phyloP scores from a whole-genome alignment of 2,797 vertebrate species.

The Eupleurogrammus muticus region DNA sequence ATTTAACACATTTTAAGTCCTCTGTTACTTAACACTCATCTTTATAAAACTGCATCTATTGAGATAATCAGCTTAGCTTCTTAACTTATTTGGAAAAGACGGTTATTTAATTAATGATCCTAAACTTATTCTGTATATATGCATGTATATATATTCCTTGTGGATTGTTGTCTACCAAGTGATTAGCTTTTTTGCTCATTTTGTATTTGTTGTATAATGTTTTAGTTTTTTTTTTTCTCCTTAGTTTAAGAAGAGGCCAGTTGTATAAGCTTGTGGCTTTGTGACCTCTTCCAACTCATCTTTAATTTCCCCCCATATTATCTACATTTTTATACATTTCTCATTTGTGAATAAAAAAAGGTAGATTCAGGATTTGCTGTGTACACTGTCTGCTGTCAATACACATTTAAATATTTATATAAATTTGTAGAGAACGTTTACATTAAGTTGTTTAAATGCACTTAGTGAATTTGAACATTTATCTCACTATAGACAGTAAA shows the following conservation, averaged over 20 bases:
- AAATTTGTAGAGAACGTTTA: conserved; percentile 11
- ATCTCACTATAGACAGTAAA: background rate
- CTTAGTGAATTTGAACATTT: background rate
- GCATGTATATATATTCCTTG: too few species aligned
- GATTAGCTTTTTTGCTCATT: too few species aligned
- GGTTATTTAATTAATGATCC: background rate
- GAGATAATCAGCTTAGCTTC: conserved; percentile 32
- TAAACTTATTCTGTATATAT: too few species aligned
- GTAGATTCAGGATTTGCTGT: background rate
- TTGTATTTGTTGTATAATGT: too few species aligned
- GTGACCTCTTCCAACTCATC: too few species aligned
- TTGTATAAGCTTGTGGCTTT: too few species aligned
- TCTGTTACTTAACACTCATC: background rate
- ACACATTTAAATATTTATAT: conserved; percentile 60
- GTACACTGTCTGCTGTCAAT: conserved; percentile 13
- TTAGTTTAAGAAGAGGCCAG: too few species aligned
- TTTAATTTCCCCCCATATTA: too few species aligned
- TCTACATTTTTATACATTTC: too few species aligned
- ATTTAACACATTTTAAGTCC: conserved; percentile 8
- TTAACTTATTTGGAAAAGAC: conserved; percentile 10
- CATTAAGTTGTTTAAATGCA: background rate
- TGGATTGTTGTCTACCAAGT: too few species aligned
- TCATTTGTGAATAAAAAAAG: too few species aligned
- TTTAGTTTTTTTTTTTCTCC: too few species aligned
- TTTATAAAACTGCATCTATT: conserved; percentile 19